Evolutionary conservation across 2,888 invertebrate species (phyloP).

Genomic region (Drosophila helvetica): DNA sequence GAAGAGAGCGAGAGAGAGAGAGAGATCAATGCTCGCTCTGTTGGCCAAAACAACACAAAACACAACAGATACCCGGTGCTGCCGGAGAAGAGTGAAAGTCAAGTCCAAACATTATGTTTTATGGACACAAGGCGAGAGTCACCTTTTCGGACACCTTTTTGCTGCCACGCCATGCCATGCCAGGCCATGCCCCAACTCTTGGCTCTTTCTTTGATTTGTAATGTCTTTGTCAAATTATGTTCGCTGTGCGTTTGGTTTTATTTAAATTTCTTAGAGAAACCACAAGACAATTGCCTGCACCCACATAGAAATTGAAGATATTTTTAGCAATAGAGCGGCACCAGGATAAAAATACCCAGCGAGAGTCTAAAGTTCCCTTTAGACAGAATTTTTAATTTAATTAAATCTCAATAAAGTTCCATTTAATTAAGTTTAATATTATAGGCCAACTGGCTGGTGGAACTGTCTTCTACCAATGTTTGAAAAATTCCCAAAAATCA

Average conservation of each 20-base stretch:
- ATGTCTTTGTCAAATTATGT: constrained; percentile 48
- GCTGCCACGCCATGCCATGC: not conserved
- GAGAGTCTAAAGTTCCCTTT: no score
- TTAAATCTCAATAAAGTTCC: not conserved
- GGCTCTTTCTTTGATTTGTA: constrained; percentile 27
- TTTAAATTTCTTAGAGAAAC: constrained; percentile 34
- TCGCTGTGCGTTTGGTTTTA: constrained; percentile 34
- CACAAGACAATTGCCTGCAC: constrained; percentile 27
- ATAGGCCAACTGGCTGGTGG: not conserved
- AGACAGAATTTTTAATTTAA: not conserved
- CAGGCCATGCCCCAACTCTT: not conserved
- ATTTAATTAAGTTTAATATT: not conserved
- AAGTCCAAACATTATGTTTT: constrained; percentile 58
- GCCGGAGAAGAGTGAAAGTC: constrained; percentile 68
- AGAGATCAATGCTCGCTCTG: constrained; percentile 65
- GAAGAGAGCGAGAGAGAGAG: constrained; percentile 6
- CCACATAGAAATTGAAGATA: not conserved
- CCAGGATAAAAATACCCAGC: not conserved
- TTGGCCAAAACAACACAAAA: constrained; percentile 18
- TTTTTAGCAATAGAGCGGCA: not conserved
- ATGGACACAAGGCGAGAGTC: constrained; percentile 43
- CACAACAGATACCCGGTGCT: not conserved
- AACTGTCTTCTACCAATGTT: no score
- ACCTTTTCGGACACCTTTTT: constrained; percentile 52
- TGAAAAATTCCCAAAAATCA: no score